Percentiles rank a stretch among this genome's conserved stretches.
phyloP scores from a whole-genome alignment of 2,797 vertebrate genomes.

The Lepus townsendii region DNA sequence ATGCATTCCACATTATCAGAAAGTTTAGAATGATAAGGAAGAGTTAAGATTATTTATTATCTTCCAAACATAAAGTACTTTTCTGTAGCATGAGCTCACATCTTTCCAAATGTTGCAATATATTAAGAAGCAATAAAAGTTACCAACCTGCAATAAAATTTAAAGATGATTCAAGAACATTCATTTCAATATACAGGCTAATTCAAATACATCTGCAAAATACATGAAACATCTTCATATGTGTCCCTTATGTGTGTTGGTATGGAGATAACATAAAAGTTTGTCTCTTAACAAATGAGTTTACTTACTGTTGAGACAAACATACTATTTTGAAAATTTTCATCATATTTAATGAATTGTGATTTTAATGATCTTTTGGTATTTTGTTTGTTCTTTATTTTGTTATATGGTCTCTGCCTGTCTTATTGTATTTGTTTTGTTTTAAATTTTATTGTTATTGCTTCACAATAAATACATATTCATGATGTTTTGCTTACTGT shows the following conservation, averaged over 20 bases:
- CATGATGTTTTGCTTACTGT: neutral
- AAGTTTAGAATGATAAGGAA: neutral
- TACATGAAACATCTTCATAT: neutral
- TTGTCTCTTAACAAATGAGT: neutral
- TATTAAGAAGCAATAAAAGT: slow-evolving; percentile 13
- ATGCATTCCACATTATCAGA: neutral
- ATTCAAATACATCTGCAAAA: neutral
- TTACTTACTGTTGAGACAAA: neutral
- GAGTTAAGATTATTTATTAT: neutral
- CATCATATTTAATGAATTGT: neutral
- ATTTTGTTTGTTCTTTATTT: neutral
- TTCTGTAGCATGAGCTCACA: neutral
- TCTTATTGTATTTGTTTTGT: neutral
- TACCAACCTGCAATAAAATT: neutral
- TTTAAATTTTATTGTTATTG: neutral
- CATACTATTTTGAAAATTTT: neutral
- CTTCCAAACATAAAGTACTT: neutral
- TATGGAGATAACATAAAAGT: neutral
- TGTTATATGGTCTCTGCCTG: neutral
- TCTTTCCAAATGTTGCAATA: neutral
- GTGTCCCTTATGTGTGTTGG: neutral
- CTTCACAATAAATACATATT: neutral
- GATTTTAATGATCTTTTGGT: neutral
- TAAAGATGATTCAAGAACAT: neutral
- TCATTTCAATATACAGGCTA: neutral